Evolutionary conservation across 1,140 invertebrate genomes (phyloP).

Genomic region (Parasteatoda tepidariorum): DNA sequence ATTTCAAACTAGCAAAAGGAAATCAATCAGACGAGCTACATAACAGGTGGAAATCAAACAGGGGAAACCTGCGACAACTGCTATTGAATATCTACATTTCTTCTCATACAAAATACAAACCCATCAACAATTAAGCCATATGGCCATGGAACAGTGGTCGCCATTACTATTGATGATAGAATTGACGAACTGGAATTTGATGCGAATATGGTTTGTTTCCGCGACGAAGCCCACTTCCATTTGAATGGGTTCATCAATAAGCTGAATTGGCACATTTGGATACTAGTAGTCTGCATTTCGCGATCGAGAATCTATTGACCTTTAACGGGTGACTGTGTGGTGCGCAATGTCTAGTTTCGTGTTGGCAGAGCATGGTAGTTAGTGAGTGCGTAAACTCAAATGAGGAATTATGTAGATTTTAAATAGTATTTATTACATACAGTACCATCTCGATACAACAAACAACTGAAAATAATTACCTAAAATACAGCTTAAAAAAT

Average conservation of each 20-base stretch:
- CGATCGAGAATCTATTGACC: neutral
- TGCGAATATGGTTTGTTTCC: no score
- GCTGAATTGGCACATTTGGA: neutral
- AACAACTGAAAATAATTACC: no score
- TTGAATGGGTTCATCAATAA: no score
- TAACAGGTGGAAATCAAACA: neutral
- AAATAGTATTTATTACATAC: no score
- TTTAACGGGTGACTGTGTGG: neutral
- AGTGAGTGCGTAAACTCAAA: no score
- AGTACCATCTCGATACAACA: no score
- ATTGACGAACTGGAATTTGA: no score
- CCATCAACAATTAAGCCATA: neutral
- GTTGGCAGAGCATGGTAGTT: no score
- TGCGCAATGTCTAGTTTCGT: neutral
- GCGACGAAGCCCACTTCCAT: no score
- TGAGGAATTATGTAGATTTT: no score
- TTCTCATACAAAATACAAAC: neutral
- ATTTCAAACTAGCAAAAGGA: neutral
- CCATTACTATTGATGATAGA: neutral
- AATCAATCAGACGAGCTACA: neutral
- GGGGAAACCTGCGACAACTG: neutral
- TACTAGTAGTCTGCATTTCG: neutral
- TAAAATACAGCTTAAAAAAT: no score
- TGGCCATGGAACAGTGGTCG: neutral
- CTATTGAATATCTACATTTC: neutral